Conservation (phyloP, 1,140 invertebrate species). For the Cheumatopsyche charites region DNA sequence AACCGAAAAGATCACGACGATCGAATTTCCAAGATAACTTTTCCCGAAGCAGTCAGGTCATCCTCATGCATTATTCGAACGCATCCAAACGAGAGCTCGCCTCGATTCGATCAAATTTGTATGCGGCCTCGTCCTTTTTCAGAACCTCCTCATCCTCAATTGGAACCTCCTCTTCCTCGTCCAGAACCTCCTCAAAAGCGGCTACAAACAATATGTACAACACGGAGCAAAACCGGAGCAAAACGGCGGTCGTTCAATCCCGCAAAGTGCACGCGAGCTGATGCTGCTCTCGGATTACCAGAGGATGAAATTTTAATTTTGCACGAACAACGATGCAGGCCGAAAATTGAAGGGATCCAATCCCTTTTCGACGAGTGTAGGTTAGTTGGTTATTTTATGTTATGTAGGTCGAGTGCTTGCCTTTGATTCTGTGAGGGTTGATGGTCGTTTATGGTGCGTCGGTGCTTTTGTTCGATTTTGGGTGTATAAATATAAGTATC, state of each 20-base stretch:
- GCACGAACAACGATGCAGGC: not conserved
- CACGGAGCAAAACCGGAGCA: not conserved
- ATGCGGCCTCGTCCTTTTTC: not conserved
- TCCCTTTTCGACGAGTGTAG: too few relatives aligned
- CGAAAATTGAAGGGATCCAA: too few relatives aligned
- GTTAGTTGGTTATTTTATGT: too few relatives aligned
- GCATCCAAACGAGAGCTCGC: not conserved
- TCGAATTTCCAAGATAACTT: too few relatives aligned
- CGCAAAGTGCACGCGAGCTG: constrained; percentile 21
- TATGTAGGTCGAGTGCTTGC: too few relatives aligned
- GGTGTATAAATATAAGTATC: too few relatives aligned
- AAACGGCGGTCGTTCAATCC: constrained; percentile 18
- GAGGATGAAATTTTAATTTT: constrained; percentile 18
- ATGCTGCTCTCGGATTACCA: constrained; percentile 11
- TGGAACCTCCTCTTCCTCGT: not conserved
- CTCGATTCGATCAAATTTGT: constrained; percentile 19
- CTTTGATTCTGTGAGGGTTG: too few relatives aligned
- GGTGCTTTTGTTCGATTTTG: too few relatives aligned
- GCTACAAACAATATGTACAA: not conserved
- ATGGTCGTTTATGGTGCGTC: too few relatives aligned
- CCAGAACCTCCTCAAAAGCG: not conserved
- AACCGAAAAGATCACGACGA: too few relatives aligned
- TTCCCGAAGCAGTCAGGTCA: too few relatives aligned
- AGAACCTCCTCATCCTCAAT: not conserved
- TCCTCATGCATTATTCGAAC: too few relatives aligned